Evolutionary conservation across 2,888 invertebrate species (phyloP).

Genomic region (Sarcophaga rosellei): DNA sequence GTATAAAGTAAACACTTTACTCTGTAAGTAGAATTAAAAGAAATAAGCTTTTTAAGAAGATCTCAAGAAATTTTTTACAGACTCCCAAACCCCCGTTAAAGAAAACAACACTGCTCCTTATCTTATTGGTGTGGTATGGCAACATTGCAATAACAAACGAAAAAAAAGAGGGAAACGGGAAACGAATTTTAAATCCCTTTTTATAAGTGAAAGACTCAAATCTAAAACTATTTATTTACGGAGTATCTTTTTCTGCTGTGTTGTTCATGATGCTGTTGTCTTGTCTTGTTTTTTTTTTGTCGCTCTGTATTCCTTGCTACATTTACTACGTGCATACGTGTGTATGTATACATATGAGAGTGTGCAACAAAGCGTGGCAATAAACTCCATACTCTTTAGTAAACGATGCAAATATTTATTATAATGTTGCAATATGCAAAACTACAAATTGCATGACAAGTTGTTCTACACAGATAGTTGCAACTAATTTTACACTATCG

Average conservation of each 20-base stretch:
- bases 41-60: constrained; percentile 57
- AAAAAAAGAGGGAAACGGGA: no score
- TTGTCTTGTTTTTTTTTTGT: not conserved
- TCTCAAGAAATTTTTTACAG: constrained; percentile 28
- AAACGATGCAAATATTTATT: constrained; percentile 49
- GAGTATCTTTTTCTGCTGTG: constrained; percentile 44
- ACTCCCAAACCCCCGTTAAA: not conserved
- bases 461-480: constrained; percentile 34
- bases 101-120: not conserved
- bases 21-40: constrained; percentile 59
- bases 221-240: constrained; percentile 60
- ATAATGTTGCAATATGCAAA: constrained; percentile 52
- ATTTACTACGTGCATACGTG: not conserved
- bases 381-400: not conserved
- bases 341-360: not conserved
- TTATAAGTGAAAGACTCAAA: constrained; percentile 26
- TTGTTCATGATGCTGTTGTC: not conserved
- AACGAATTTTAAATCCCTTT: not conserved
- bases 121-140: not conserved
- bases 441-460: constrained; percentile 53
- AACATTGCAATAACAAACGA: not conserved
- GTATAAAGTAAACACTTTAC: constrained; percentile 56
- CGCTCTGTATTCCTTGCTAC: not conserved
- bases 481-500: constrained; percentile 52
- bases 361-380: constrained; percentile 57